Evolutionary conservation across 2,113 vertebrate species (phyloP), one percentile per base, ranked within the genome.

Genomic region (Erinaceus europaeus): DNA sequence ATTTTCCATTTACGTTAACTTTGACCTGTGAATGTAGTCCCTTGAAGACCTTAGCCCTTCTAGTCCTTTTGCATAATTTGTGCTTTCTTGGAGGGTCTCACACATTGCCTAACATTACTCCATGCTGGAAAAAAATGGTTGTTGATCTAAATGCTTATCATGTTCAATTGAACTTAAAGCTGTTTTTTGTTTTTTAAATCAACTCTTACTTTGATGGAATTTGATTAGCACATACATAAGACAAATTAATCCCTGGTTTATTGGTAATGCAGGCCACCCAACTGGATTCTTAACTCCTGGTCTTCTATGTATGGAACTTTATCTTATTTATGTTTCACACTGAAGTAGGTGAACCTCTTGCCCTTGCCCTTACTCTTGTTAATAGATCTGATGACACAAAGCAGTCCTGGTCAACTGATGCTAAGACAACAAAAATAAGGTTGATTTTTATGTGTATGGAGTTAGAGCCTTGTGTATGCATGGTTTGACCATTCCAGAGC

Each of bases 161-260:
- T 59, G 23, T 18, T 78, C 25, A 75, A 0, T 38, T 85, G 79
- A 90, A 65, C 67, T 72, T 36, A 59, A 75, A 48, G 44, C 25
- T 89, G 9, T 67, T 88, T 79, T 61, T 57, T 61, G n/a, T n/a
- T n/a, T n/a, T n/a, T n/a, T n/a, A n/a, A n/a, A n/a, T 78, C 42
- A 78, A 12, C 3, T 50, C 64, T 89, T 62, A 29, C 67, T 32
- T 61, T 90, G 87, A 68, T 25, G 3, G 53, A 55, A n/a, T 21
- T 76, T 87, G 65, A n/a, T 75, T 69, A 71, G 27, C 50, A 34
- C 25, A 25, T 53, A 36, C 23, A 4, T 81, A 50, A n/a, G n/a
- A n/a, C n/a, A n/a, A n/a, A n/a, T n/a, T n/a, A n/a, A n/a, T n/a
- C n/a, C n/a, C n/a, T n/a, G n/a, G n/a, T n/a, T 61, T 61, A 18